These are phyloP conservation scores for Symphodus melops DNA, from an alignment of 2,113 vertebrate genomes.

Conservation along the genomic window DNA sequence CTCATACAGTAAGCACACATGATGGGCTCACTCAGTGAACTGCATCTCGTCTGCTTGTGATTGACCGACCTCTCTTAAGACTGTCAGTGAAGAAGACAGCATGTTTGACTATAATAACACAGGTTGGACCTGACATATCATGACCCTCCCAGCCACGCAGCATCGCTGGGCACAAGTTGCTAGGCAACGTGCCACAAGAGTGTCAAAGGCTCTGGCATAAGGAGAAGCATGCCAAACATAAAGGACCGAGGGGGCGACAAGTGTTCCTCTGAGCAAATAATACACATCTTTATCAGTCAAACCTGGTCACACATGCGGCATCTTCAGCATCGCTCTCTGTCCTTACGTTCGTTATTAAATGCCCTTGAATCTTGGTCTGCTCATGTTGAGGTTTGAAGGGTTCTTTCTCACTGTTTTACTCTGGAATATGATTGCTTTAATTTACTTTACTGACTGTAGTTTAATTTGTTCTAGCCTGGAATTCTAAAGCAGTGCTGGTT, in stretches of 20 bases:
- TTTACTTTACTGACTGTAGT: background rate
- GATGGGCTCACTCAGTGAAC: conserved; percentile 45
- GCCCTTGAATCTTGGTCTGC: no score
- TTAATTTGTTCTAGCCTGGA: background rate
- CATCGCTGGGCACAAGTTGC: conserved; percentile 71
- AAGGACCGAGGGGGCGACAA: conserved; percentile 55
- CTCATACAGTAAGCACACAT: conserved; percentile 12
- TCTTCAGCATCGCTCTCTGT: conserved; percentile 17
- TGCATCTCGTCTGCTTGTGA: conserved; percentile 42
- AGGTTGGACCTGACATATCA: conserved; percentile 78
- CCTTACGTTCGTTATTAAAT: background rate
- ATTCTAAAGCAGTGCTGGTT: background rate
- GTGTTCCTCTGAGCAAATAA: conserved; percentile 45
- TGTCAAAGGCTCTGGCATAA: conserved; percentile 36
- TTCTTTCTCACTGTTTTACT: no score
- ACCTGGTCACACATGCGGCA: conserved; percentile 44
- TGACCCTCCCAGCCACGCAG: conserved; percentile 70
- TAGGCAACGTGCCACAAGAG: conserved; percentile 71
- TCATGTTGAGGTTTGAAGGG: no score
- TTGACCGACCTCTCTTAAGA: conserved; percentile 52
- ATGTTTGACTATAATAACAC: conserved; percentile 74
- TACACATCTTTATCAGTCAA: conserved; percentile 46
- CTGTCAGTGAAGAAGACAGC: conserved; percentile 63
- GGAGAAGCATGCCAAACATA: conserved; percentile 60
- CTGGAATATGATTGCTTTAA: background rate